A percentile compares a stretch with the other conserved stretches of the same genome.
These are phyloP conservation scores for Drosophila anceps DNA, from an alignment of 2,888 invertebrate species.

Conservation along the genomic window DNA sequence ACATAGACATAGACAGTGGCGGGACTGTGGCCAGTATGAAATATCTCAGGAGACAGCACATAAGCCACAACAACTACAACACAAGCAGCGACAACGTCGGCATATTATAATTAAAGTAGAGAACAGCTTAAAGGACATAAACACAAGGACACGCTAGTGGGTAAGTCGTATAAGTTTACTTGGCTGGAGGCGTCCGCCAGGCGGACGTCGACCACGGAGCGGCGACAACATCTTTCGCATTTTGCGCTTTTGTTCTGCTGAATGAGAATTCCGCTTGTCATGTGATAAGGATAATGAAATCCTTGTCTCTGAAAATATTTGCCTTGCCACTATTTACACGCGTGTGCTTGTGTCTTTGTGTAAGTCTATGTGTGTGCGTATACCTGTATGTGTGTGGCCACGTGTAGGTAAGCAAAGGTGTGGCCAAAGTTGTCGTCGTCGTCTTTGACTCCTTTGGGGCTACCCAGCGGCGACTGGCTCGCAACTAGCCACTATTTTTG, in stretches of 20 bases:
- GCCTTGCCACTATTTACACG: slow-evolving; percentile 69
- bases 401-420: slow-evolving; percentile 77
- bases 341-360: slow-evolving; percentile 2
- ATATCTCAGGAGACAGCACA: slow-evolving; percentile 79
- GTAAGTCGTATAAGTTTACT: slow-evolving; percentile 48
- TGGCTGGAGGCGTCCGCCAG: slow-evolving; percentile 54
- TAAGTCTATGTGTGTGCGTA: slow-evolving; percentile 1
- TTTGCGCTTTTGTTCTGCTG: slow-evolving; percentile 56
- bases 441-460: slow-evolving; percentile 71
- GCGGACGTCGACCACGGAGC: slow-evolving; percentile 44
- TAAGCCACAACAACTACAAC: slow-evolving; percentile 47
- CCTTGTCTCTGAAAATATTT: slow-evolving; percentile 83
- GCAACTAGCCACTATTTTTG: slow-evolving; percentile 41
- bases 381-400: slow-evolving; percentile 37
- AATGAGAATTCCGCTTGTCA: slow-evolving; percentile 67
- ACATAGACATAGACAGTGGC: slow-evolving; percentile 7
- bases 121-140: slow-evolving; percentile 77
- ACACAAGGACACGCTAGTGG: slow-evolving; percentile 48
- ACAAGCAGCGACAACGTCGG: slow-evolving; percentile 35
- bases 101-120: slow-evolving; percentile 82
- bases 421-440: slow-evolving; percentile 67
- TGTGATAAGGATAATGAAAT: slow-evolving; percentile 84
- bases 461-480: slow-evolving; percentile 36
- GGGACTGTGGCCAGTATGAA: slow-evolving; percentile 47
- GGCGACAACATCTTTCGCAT: slow-evolving; percentile 70